A percentile compares a stretch with the other conserved stretches of the same genome.
phyloP scores from a whole-genome alignment of 1,140 invertebrate species.

The Saccostrea echinata region DNA sequence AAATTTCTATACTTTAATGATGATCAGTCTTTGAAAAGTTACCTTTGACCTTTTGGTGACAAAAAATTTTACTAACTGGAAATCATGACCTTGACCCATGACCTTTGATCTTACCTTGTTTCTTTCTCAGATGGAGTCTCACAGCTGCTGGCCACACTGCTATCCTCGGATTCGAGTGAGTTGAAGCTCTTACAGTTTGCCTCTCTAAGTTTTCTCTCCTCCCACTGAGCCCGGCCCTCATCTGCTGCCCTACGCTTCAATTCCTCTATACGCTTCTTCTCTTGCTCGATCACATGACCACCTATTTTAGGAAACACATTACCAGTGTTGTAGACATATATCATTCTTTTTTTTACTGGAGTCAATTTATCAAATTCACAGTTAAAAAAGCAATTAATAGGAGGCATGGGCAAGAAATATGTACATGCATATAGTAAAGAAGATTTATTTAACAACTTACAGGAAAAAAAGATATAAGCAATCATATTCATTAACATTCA shows the following conservation, averaged over 20 bases:
- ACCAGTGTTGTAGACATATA: constrained; percentile 12
- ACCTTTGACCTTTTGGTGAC: no score
- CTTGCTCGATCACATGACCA: constrained; percentile 92
- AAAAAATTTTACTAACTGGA: neutral
- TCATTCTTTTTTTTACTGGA: neutral
- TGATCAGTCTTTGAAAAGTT: no score
- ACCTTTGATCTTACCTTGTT: constrained; percentile 67
- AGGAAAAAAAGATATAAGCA: neutral
- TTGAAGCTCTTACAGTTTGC: constrained; percentile 86
- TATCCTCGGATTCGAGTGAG: constrained; percentile 85
- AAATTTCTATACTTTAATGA: no score
- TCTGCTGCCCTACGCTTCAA: constrained; percentile 92
- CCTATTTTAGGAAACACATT: constrained; percentile 59
- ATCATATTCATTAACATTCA: neutral
- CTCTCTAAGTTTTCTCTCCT: constrained; percentile 82
- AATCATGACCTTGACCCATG: neutral
- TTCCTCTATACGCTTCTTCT: constrained; percentile 91
- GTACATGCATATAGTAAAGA: neutral
- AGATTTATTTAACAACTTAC: neutral
- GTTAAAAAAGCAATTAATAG: neutral
- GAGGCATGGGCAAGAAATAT: constrained; percentile 7
- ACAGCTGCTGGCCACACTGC: constrained; percentile 84
- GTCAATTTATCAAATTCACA: neutral
- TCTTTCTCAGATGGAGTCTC: constrained; percentile 86
- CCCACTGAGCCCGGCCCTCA: constrained; percentile 92